Conservation (phyloP, 2,113 vertebrate species). For the Colius striatus region DNA sequence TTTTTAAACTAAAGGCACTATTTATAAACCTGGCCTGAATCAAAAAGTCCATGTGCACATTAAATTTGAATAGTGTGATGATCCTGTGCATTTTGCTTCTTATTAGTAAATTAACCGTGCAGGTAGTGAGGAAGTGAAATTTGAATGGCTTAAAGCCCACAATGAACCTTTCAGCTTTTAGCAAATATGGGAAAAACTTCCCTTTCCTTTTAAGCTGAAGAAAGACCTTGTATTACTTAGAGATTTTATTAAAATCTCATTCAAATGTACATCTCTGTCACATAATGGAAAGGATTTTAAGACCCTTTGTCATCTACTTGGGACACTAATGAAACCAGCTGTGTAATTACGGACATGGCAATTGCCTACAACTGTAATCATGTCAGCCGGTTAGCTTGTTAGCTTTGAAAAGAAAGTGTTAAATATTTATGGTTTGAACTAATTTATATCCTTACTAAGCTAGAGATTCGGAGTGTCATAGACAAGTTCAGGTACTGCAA, state of each 20-base stretch:
- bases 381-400: background rate
- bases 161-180: background rate
- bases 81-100: conserved; percentile 35
- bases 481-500: background rate
- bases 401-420: background rate
- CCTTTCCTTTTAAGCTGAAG: background rate
- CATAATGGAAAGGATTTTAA: background rate
- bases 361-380: background rate
- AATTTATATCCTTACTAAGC: background rate
- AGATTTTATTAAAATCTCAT: background rate
- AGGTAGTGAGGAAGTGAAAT: background rate
- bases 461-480: background rate
- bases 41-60: conserved; percentile 48
- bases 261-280: background rate
- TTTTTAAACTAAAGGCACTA: conserved; percentile 64
- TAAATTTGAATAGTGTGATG: conserved; percentile 51
- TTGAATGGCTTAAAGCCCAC: background rate
- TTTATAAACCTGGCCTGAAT: conserved; percentile 65
- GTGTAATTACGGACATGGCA: background rate
- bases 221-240: background rate
- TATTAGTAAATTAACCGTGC: conserved; percentile 47
- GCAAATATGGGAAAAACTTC: background rate
- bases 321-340: background rate
- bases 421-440: background rate
- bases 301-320: background rate